Evolutionary conservation across 2,888 invertebrate genomes (phyloP).

Genomic region (Troides oblongomaculatus): DNA sequence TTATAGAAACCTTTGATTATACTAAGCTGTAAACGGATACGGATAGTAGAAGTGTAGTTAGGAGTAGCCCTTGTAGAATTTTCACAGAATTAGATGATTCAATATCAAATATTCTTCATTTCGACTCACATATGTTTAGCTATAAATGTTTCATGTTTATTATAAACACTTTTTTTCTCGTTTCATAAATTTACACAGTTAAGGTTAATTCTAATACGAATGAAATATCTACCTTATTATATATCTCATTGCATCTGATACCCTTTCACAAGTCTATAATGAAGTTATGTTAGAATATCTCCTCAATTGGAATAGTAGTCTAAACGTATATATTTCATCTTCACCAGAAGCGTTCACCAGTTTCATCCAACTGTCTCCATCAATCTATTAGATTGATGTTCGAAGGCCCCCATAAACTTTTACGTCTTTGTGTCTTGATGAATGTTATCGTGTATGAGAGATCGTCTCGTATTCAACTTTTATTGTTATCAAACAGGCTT

Average conservation of each 20-base stretch:
- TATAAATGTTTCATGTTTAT: neutral
- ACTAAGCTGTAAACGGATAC: too few species aligned
- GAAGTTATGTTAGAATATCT: too few species aligned
- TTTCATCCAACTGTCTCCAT: slow-evolving; percentile 20
- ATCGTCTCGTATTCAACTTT: slow-evolving; percentile 7
- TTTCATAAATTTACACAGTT: too few species aligned
- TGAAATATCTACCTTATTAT: neutral
- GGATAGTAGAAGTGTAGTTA: too few species aligned
- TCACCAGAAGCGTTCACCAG: slow-evolving; percentile 10
- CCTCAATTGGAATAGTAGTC: slow-evolving; percentile 6
- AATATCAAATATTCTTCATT: too few species aligned
- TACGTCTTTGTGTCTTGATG: slow-evolving; percentile 7
- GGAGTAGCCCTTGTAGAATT: too few species aligned
- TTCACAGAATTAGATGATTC: too few species aligned
- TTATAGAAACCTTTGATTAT: too few species aligned
- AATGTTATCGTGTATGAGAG: slow-evolving; percentile 3
- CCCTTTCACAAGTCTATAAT: slow-evolving; percentile 5
- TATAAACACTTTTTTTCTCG: too few species aligned
- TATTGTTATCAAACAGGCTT: neutral
- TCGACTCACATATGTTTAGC: neutral
- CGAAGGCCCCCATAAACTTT: neutral
- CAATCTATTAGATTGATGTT: slow-evolving; percentile 13
- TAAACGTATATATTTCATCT: slow-evolving; percentile 7
- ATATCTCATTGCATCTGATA: neutral
- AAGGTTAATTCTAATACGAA: neutral